Percentiles rank a stretch among this genome's conserved stretches.
Conservation (phyloP, 2,113 vertebrate species). For the Eulemur macaco region DNA sequence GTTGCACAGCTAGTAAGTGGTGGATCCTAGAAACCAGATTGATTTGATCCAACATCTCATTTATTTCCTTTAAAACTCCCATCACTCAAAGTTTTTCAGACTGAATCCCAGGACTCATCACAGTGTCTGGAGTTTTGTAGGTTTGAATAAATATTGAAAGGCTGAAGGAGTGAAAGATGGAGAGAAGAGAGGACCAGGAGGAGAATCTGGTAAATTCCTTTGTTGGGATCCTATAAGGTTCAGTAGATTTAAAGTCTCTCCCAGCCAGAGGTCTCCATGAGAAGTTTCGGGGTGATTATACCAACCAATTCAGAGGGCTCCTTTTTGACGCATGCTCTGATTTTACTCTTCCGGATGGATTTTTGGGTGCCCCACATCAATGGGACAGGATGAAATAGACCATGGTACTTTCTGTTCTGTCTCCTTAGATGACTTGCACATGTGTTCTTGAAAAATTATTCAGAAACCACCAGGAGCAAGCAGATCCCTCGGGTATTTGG, state of each 20-base stretch:
- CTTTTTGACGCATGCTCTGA: constrained; percentile 54
- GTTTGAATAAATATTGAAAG: background rate
- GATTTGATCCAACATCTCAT: background rate
- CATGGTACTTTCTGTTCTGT: constrained; percentile 81
- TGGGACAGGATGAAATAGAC: constrained; percentile 81
- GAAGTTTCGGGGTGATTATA: background rate
- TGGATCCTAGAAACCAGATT: background rate
- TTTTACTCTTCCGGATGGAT: constrained; percentile 74
- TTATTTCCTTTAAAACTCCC: background rate
- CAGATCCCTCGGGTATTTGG: constrained; percentile 80
- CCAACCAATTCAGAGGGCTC: background rate
- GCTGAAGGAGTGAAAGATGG: background rate
- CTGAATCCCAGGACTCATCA: background rate
- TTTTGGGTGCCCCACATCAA: constrained; percentile 72
- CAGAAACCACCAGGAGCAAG: constrained; percentile 81
- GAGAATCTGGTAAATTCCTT: background rate
- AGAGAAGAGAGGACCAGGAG: background rate
- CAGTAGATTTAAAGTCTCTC: background rate
- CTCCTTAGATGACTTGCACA: constrained; percentile 84
- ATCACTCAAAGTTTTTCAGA: background rate
- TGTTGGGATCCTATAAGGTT: background rate
- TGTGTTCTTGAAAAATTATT: constrained; percentile 84
- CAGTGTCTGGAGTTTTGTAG: background rate
- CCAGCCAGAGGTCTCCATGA: background rate
- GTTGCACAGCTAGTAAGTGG: background rate